Evolutionary conservation across 2,797 vertebrate species (phyloP), one percentile per base, ranked within the genome.

Genomic region (Melanotaenia pygmaea): DNA sequence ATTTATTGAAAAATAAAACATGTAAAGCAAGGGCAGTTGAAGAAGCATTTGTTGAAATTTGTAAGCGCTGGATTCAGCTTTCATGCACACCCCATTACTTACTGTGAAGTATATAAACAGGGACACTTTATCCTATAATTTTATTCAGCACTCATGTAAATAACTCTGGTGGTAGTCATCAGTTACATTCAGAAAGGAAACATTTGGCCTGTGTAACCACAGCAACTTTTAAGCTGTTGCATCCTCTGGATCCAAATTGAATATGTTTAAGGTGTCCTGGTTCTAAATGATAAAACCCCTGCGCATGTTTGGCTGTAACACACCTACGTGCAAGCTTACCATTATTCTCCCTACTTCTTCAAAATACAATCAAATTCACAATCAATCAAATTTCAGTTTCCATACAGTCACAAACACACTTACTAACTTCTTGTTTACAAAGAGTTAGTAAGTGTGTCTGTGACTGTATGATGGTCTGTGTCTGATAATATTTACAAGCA

Each of bases 231-330:
- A 60, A 68, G 59, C 61, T 64, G 34, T 81, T 85, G 85, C 26
- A 47, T 9, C 34, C 22, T 67, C 70, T 51, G 37, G 82, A 77
- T 79, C 79, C 84, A 89, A 79, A 80, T 75, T 75, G 76, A 88
- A 38, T 56, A 76, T 72, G 51, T 75, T 67, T 32, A 38, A 24
- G 70, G 64, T 66, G 45, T 83, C 74, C 61, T 74, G 80, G 71
- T 85, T 86, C 78, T 76, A 34, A 30, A 26, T 56, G 22, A 38
- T 82, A 72, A 80, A 86, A 85, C 68, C 70, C 58, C 57, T 57
- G 70, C 4, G 12, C 62, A 67, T 80, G 70, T 83, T 83, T 87
- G 85, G 86, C 81, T 30, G 77, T 22, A 86, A 84, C 77, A 84
- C 75, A 76, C 37, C 72, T 72, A 88, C 28, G 57, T 85, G 76